phyloP scores from a whole-genome alignment of 2,888 invertebrate species.

The Phania funesta region DNA sequence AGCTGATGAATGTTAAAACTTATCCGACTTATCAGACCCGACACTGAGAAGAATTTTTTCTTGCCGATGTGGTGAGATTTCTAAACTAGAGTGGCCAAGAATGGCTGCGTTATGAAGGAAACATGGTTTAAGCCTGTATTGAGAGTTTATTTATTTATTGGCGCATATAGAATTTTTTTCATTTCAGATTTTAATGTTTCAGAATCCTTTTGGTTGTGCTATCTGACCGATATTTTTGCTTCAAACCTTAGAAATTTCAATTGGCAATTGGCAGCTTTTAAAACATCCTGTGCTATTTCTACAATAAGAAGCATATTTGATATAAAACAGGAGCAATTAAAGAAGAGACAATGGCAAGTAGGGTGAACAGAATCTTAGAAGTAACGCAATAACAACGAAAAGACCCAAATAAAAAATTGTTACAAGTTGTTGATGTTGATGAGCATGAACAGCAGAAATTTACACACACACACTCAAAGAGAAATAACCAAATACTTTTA shows the following conservation, averaged over 20 bases:
- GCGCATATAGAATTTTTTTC: too few species aligned
- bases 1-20: background rate
- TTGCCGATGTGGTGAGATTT: too few species aligned
- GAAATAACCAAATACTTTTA: background rate
- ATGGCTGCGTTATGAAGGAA: too few species aligned
- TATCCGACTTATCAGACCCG: too few species aligned
- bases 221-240: too few species aligned
- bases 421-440: conserved; percentile 66
- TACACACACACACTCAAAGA: background rate
- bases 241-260: too few species aligned
- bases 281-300: background rate
- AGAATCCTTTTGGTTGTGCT: too few species aligned
- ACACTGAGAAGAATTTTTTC: too few species aligned
- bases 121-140: too few species aligned
- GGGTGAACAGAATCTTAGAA: conserved; percentile 7
- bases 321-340: background rate
- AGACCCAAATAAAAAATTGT: conserved; percentile 35
- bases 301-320: conserved; percentile 45
- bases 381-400: conserved; percentile 4
- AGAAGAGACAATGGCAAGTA: background rate
- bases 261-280: background rate
- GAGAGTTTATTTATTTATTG: too few species aligned
- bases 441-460: conserved; percentile 51
- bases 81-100: too few species aligned
- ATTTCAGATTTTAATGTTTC: too few species aligned